Base-by-base conservation (phyloP, 2,888 invertebrate species). In the Hydrotaea diabolus region DNA sequence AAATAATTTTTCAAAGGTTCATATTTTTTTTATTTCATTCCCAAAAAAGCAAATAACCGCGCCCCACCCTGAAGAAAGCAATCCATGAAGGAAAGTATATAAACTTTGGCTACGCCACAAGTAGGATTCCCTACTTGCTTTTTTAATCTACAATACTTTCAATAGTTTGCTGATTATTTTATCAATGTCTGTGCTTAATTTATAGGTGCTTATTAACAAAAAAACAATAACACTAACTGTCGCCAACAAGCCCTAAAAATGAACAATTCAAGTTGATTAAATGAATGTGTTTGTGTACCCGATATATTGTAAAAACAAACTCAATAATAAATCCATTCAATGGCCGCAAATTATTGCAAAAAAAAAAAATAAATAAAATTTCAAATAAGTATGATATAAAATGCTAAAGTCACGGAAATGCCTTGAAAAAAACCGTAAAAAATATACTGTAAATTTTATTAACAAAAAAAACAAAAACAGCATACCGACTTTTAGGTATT, bases 351-450 rank as follows among this genome's bases (percentile, higher is more conserved):
- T 55, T 55, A 55, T 55, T 55, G 55, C 55, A 55, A 55, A 55
- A 39, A 31, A 57, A 73, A 36, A 5, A 39, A 39, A 39, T 39
- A 39, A 39, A 39, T 39, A 39, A 39, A 39, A 39, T 49, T 62
- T 55, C 19, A 49, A 53, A 72, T 31, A 69, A 31, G 7, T 31
- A 31, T 31, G 7, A 31, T 4, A 31, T 31, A 31, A 31, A 78
- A 78, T 59, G 59, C 78, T 80, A 74, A 83, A 83, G 80, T 77
- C 83, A 83, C 80, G 83, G 83, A 83, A 83, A 83, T 80, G 73
- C 83, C 83, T 83, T 83, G 80, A 80, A 21, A 66, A 66, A 66
- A 55, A 55, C 55, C 11, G 55, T 55, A 39, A 55, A 43, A 55
- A 55, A 7, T 43, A 21, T 21, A 66, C 39, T 21, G 19, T 31